A percentile compares a stretch with the other conserved stretches of the same genome.
Conservation (phyloP, 2,888 invertebrate species). For the Drosophila merina region DNA sequence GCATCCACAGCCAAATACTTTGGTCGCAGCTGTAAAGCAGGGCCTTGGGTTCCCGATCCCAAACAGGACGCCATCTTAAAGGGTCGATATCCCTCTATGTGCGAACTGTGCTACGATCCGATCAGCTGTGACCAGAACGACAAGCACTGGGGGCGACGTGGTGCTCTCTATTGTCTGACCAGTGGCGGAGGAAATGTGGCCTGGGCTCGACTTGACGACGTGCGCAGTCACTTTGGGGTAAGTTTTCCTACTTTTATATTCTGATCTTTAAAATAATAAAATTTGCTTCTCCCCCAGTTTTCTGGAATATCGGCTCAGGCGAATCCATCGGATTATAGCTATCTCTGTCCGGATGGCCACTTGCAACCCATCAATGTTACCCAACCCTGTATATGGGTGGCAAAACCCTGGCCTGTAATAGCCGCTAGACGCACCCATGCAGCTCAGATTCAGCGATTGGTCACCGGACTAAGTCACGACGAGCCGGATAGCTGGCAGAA, state of each 20-base stretch:
- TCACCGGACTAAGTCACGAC: conserved; percentile 83
- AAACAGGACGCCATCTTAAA: conserved; percentile 88
- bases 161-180: conserved; percentile 91
- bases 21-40: conserved; percentile 92
- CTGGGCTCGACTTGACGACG: conserved; percentile 91
- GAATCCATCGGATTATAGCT: conserved; percentile 86
- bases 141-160: conserved; percentile 92
- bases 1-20: conserved; percentile 90
- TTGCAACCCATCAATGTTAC: conserved; percentile 86
- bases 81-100: conserved; percentile 88
- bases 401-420: conserved; percentile 91
- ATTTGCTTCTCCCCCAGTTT: conserved; percentile 63
- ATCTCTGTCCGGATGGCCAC: conserved; percentile 91
- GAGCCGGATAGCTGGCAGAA: conserved; percentile 85
- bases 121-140: conserved; percentile 87
- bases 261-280: background rate
- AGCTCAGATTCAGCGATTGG: conserved; percentile 85
- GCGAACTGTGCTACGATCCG: conserved; percentile 88
- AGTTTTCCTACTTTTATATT: background rate
- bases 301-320: conserved; percentile 82
- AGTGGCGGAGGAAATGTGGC: conserved; percentile 92
- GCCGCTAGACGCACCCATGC: conserved; percentile 86
- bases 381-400: conserved; percentile 90
- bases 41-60: conserved; percentile 90
- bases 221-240: conserved; percentile 88